Evolutionary conservation across 37 sponge, comb jelly and placozoan genomes (phyloP), one percentile per base, ranked within the genome.

Genomic region (Trichoplax adhaerens): DNA sequence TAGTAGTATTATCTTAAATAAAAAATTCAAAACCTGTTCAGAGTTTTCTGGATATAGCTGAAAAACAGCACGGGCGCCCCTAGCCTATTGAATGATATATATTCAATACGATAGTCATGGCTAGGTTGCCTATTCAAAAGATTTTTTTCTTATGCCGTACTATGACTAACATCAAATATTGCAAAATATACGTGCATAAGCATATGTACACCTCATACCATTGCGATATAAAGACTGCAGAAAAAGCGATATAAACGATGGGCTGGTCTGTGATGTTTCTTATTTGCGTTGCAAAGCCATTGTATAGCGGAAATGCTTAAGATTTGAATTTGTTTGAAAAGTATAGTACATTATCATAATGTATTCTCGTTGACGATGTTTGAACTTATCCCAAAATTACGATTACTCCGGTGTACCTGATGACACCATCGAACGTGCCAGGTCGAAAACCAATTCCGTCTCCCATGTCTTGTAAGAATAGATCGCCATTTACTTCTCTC

Each of bases 261-360:
- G 56, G 77, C 75, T 50, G 93, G 93, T 10, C 84, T 64, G 70
- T 98, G 99, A 57, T 64, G 55, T 57, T 77, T 88, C 55, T 77
- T 91, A 80, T 98, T 93, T n/a, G 99, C 99, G 72, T 98, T 98
- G 74, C 99, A 98, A 53, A 98, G 78, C 99, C 99, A 98, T 81
- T 98, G 99, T 0, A 98, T 76, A 46, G 94, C 90, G 29, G 99
- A 98, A 51, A 98, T 71, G 71, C 99, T 87, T 63, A 58, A 71
- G 10, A 48, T 55, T 7, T 4, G 60, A 70, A 54, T 4, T 5
- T 5, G 48, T 58, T 8, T 66, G 12, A n/a, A 10, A 49, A 66
- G 0, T 49, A 7, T 51, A 49, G 68, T 66, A 66, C 68, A 50
- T 54, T 56, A 5, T 8, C 56, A 73, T 50, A 48, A n/a, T 56